A percentile compares a stretch with the other conserved stretches of the same genome.
phyloP scores from a whole-genome alignment of 2,888 invertebrate species.

The Drosophila siamana region DNA sequence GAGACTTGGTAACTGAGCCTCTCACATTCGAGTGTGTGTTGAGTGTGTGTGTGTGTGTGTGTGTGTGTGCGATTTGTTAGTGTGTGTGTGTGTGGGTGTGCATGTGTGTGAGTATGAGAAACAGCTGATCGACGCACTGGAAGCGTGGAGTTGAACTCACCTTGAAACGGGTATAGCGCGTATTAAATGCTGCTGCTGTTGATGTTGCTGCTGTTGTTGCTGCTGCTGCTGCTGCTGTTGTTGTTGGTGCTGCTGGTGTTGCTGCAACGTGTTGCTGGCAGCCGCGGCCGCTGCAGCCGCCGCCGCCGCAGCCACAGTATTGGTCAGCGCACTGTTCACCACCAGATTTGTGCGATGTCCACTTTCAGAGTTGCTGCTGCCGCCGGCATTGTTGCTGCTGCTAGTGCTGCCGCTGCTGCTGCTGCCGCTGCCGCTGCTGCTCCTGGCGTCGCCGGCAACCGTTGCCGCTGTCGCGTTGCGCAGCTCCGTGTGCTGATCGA shows the following conservation, averaged over 20 bases:
- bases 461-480: conserved; percentile 73
- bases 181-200: conserved; percentile 79
- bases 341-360: conserved; percentile 49
- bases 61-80: conserved; percentile 2
- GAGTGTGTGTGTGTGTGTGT: not conserved
- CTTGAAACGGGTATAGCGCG: conserved; percentile 85
- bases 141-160: conserved; percentile 62
- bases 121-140: conserved; percentile 13
- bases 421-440: conserved; percentile 23
- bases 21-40: conserved; percentile 22
- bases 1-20: conserved; percentile 19
- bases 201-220: conserved; percentile 50
- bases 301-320: conserved; percentile 57
- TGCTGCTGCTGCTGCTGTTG: conserved; percentile 61
- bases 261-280: conserved; percentile 66
- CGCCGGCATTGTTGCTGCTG: conserved; percentile 40
- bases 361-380: conserved; percentile 28
- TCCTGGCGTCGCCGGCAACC: conserved; percentile 5
- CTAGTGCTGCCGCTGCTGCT: conserved; percentile 27
- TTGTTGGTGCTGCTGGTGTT: conserved; percentile 57
- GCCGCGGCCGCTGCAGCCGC: conserved; percentile 62
- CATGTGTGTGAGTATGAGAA: conserved; percentile 25
- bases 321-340: conserved; percentile 58
- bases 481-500: conserved; percentile 90
- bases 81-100: conserved; percentile 1